Percentiles rank a stretch among this genome's conserved stretches.
Conservation (phyloP, 2,113 vertebrate genomes). For the Eurypyga helias region DNA sequence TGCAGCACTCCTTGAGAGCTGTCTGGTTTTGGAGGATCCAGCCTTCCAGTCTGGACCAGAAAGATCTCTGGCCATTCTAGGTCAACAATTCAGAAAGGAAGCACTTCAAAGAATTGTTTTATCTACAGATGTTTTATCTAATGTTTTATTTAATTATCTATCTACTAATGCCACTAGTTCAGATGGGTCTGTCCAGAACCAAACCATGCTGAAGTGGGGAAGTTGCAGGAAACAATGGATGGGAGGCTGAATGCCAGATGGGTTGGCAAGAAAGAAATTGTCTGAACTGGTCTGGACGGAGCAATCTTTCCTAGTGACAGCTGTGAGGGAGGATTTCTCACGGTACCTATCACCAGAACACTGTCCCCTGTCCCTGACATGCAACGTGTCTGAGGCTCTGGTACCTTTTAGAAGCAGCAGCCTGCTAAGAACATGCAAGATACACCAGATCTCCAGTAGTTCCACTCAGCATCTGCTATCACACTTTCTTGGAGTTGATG, state of each 20-base stretch:
- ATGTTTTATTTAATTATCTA: background rate
- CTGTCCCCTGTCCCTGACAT: background rate
- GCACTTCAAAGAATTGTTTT: background rate
- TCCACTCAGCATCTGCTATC: background rate
- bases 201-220: rapidly evolving
- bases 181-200: background rate
- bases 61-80: background rate
- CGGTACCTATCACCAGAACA: background rate
- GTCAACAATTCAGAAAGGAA: background rate
- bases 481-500: background rate
- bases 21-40: background rate
- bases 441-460: background rate
- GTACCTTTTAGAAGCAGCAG: background rate
- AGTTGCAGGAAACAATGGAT: background rate
- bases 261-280: background rate
- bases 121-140: background rate
- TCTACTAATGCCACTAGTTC: background rate
- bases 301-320: background rate
- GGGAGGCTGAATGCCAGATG: background rate
- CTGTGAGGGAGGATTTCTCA: background rate
- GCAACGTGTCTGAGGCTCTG: background rate
- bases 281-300: background rate
- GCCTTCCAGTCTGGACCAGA: background rate
- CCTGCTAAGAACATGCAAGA: background rate
- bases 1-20: background rate